Evolutionary conservation across 1,140 invertebrate species (phyloP).

Genomic region (Camponotus vicinus): DNA sequence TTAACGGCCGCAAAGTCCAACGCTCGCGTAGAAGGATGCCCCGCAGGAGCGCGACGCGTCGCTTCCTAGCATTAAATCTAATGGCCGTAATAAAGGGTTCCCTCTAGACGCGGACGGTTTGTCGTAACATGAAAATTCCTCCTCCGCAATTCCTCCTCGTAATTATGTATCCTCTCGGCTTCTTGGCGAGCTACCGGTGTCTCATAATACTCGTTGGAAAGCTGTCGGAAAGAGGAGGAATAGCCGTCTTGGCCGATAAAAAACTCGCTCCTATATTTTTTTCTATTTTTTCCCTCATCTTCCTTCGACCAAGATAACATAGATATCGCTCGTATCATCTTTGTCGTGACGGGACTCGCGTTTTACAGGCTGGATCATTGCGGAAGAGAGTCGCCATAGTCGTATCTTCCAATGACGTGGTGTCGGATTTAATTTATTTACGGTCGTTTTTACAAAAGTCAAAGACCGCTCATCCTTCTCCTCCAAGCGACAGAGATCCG

Average conservation of each 20-base stretch:
- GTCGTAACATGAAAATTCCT: conserved; percentile 48
- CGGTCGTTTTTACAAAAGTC: conserved; percentile 11
- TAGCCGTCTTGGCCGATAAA: not conserved
- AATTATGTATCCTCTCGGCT: not conserved
- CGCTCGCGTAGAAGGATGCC: not conserved
- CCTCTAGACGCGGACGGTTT: conserved; percentile 19
- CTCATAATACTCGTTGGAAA: not conserved
- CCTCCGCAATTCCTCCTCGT: not conserved
- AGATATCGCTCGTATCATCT: conserved; percentile 14
- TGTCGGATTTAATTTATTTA: conserved; percentile 4
- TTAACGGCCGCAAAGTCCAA: conserved; percentile 12
- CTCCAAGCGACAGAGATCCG: not conserved
- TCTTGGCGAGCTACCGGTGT: not conserved
- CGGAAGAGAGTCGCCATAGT: not conserved
- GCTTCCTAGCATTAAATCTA: conserved; percentile 43
- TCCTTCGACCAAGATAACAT: not conserved
- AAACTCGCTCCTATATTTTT: not conserved
- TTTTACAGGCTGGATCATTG: not conserved
- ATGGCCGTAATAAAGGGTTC: conserved; percentile 46
- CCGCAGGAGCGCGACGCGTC: not conserved
- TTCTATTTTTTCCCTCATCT: not conserved
- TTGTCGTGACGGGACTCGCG: not conserved
- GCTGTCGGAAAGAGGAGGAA: not conserved
- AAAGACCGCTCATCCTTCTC: conserved; percentile 47
- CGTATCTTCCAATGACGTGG: not conserved